Evolutionary conservation across 1,140 invertebrate genomes (phyloP), one percentile per base, ranked within the genome.

Genomic region (Lithobius niger): DNA sequence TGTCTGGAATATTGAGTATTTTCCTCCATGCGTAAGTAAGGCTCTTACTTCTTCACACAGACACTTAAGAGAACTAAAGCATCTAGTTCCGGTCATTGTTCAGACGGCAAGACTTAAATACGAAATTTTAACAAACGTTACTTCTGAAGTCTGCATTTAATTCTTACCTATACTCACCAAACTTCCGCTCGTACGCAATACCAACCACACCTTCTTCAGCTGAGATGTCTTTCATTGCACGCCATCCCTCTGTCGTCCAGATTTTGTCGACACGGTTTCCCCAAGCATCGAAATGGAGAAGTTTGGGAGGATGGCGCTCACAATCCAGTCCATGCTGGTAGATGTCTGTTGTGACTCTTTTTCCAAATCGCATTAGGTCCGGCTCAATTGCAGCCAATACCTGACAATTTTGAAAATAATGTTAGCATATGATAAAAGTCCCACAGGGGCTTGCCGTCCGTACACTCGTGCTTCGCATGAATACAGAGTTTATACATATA

Each of bases 201-300:
- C 76, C 69, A 48, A 81, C 68, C 0, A 81, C 62, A 1, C 79
- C 79, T 65, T 81, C 79, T 62, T 76, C 69, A 21, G 79, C 77
- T 25, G 76, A 67, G 26, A 81, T 71, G 21, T 67, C 63, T 58
- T 80, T 77, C 68, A 78, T 69, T 57, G 68, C 62, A 42, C 73
- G 70, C 79, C 79, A 81, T 27, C 78, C 77, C 21, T 66, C 51
- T 58, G 72, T 75, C 2, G 76, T 79, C 42, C 70, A 56, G 3
- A 79, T 64, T 54, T 71, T 63, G 63, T 80, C 77, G 3, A 74
- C 60, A 22, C 74, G 59, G 40, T 71, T 68, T 16, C 79, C 79
- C 79, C 79, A 80, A 18, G 77, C 72, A 67, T 78, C 69, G 59
- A 66, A 71, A 28, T 72, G 67, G 44, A 69, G 63, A 16, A 80